Base-by-base conservation (phyloP, 1,140 invertebrate species). In the Anagrus nilaparvatae region DNA sequence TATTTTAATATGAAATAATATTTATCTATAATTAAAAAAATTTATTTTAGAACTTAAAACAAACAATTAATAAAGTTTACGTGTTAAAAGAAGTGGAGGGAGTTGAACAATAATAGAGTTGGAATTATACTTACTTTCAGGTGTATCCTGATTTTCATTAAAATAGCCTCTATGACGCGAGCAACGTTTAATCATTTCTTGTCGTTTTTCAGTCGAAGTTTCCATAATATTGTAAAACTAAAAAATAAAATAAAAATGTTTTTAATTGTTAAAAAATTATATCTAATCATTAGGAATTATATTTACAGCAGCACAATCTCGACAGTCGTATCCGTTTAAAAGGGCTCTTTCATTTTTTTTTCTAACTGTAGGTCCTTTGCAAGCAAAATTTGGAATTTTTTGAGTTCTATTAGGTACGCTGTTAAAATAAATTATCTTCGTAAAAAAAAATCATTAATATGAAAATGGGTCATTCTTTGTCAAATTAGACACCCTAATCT, bases 141-240 rank as follows among this genome's bases (percentile, higher is more conserved):
- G 67, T 20, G 70, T 71, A 19, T 51, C 46, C 13, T 54, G 42
- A 16, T 53, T 47, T 27, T 58, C 43, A 41, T 61, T 58, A 46
- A 58, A 63, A 47, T 56, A 65, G 30, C 59, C 59, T 47, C 61
- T 57, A 39, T 74, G 71, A 27, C 61, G 60, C 6, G 71, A 72
- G 52, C 71, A 74, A 20, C 57, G 42, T 48, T 72, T 60, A 48
- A 57, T 60, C 2, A 51, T 47, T 39, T 58, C 52, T 50, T 61
- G 40, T 21, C 66, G 31, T 51, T 70, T 42, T 3, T 60, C 51
- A 3, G 60, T 41, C 25, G n/a, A 66, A 49, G 24, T 45, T 50
- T 35, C 48, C 19, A 40, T 72, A 71, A 52, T 68, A 73, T 67
- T 70, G 44, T 25, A 65, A 62, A 25, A 44, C 44, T n/a, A n/a